A percentile compares a stretch with the other conserved stretches of the same genome.
These are phyloP conservation scores for Deroplatys truncata DNA, from an alignment of 2,888 invertebrate species.

Conservation along the genomic window DNA sequence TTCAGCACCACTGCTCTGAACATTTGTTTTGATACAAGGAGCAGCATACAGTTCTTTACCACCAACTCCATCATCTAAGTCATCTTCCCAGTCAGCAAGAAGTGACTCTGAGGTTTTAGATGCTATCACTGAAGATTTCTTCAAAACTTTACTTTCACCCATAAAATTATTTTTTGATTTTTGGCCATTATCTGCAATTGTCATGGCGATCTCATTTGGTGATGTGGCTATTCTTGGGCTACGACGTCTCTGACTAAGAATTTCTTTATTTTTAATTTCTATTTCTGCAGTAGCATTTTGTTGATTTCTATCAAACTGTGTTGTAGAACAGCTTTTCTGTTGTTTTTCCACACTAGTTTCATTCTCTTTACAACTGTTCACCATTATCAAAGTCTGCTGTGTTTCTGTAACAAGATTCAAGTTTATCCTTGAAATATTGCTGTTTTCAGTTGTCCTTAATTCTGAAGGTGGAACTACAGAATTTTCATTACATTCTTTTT, in stretches of 20 bases:
- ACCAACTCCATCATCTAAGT: neutral
- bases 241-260: no score
- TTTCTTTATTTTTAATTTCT: no score
- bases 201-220: no score
- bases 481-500: neutral
- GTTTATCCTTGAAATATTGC: neutral
- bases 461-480: neutral
- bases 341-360: neutral
- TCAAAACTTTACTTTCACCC: neutral
- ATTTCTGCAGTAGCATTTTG: no score
- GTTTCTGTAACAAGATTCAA: neutral
- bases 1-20: neutral
- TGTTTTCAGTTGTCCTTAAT: neutral
- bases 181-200: no score
- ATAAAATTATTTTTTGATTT: no score
- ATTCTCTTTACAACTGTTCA: neutral
- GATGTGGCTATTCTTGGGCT: no score
- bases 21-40: neutral
- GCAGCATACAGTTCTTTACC: neutral
- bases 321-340: neutral
- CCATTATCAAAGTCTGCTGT: neutral
- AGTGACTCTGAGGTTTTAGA: neutral
- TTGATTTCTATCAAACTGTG: no score
- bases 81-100: neutral
- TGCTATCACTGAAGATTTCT: neutral